Percentiles rank a stretch among this genome's conserved stretches.
Evolutionary conservation across 1,140 invertebrate genomes (phyloP).

Genomic region (Lepeophtheirus salmonis): DNA sequence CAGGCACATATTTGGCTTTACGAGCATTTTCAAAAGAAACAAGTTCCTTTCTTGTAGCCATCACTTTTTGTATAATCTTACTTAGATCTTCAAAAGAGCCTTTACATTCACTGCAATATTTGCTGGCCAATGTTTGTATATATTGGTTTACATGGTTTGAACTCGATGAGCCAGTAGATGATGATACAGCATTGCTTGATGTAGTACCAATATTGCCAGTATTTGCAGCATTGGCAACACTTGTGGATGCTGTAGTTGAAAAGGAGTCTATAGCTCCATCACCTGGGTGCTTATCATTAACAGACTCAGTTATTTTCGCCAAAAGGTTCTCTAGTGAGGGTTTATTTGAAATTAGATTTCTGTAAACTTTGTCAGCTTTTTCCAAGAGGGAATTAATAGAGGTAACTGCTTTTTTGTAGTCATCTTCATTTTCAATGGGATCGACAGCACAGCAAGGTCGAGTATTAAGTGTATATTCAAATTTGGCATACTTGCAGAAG

Average conservation of each 20-base stretch:
- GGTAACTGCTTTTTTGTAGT: conserved; percentile 78
- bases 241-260: too few species aligned
- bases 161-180: conserved; percentile 20
- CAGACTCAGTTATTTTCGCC: background rate
- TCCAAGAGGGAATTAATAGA: conserved; percentile 75
- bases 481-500: conserved; percentile 99
- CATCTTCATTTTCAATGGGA: conserved; percentile 89
- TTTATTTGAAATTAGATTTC: conserved; percentile 68
- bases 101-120: conserved; percentile 85
- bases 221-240: too few species aligned
- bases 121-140: conserved; percentile 50
- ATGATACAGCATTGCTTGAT: conserved; percentile 23
- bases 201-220: too few species aligned
- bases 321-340: conserved; percentile 54
- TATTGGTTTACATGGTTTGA: conserved; percentile 31
- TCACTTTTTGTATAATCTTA: conserved; percentile 75
- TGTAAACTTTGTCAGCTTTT: conserved; percentile 82
- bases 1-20: conserved; percentile 21
- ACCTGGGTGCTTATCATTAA: conserved; percentile 8
- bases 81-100: conserved; percentile 85
- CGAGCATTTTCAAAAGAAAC: conserved; percentile 62
- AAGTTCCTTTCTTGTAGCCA: conserved; percentile 69
- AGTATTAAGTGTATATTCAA: conserved; percentile 75
- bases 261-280: background rate
- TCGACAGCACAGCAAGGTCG: conserved; percentile 84